Evolutionary conservation across 2,888 invertebrate genomes (phyloP), one percentile per base, ranked within the genome.

Genomic region (Perithous albicinctus): DNA sequence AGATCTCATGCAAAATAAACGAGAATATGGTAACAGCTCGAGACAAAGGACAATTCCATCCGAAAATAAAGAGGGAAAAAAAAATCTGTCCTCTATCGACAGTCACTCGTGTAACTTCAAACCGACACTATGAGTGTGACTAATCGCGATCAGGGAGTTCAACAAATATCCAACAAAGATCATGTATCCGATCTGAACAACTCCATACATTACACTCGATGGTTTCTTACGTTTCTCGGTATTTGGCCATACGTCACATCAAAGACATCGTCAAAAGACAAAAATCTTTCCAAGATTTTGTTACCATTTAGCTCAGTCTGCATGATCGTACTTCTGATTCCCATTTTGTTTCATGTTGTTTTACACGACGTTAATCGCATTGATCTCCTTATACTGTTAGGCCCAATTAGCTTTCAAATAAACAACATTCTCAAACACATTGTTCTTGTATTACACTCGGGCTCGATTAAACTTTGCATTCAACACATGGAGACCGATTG

Each of bases 401-500:
- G 78, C 1, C 81, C 81, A 8, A 48, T 78, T 1, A 29, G 74
- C 26, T 59, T 74, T 7, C 23, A 66, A n/a, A 7, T 56, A 1
- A 48, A 43, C 15, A 64, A 35, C 1, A 12, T 78, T 0, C 15
- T 77, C 18, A 78, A 81, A 20, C 76, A 80, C n/a, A 23, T 67
- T 3, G 12, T 74, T n/a, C 38, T 72, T 5, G 12, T 79, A 0
- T 32, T 59, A 2, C 77, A 59, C 35, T 43, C 56, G 12, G 35
- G 32, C 10, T 20, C 46, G 54, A 74, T 83, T 8, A 80, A 69
- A 8, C 18, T 41, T 3, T 83, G 77, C 56, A 15, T 83, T 2
- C 18, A 78, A 1, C 59, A 74, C 15, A 72, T 83, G 32, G 35
- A 64, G 18, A 59, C n/a, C 5, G 83, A 83, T 61, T 83, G 80